Base-by-base conservation (phyloP, 2,888 invertebrate genomes). In the Saturnia pavonia region DNA sequence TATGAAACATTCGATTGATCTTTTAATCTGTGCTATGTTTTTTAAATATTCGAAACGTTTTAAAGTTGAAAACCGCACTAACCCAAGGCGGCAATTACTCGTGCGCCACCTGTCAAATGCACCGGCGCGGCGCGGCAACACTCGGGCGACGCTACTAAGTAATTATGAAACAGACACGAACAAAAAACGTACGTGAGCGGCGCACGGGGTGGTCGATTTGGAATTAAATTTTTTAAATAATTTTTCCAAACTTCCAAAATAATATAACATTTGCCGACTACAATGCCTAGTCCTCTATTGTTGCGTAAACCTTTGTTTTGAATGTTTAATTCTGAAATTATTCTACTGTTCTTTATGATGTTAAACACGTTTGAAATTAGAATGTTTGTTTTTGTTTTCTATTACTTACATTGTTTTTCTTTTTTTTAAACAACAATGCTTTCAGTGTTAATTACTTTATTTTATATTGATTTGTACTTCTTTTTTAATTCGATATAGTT, bases 81-180 rank as follows among this genome's bases (percentile, higher is more conserved):
- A 67, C 78, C 83, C 78, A 75, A 77, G 77, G 78, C 78, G 79
- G 79, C 83, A 87, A 86, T 87, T 85, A 85, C 79, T 79, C 73
- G 73, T 75, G 77, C 82, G 79, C 80, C 85, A 86, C 80, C 86
- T 87, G 87, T 84, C 86, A 85, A 80, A 81, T 74, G 78, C 83
- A 86, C 77, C 75, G 79, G 78, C 80, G 81, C 81, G 80, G 73
- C 76, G 76, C 25, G 65, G 57, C 25, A 57, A 2, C 57, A 14
- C 57, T 25, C 78, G 73, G 76, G 75, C 34, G 40, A 65, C 65
- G 65, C 40, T 65, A 40, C 40, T 40, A 19, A 69, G 68, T 74
- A 69, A 70, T 71, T 74, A 71, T 57, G 72, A 74, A 72, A 70
- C 60, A 65, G 54, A 40, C 34, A 65, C n/a, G 40, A 40, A 65